Base-by-base conservation (phyloP, 2,113 vertebrate genomes). In the Panthera tigris region DNA sequence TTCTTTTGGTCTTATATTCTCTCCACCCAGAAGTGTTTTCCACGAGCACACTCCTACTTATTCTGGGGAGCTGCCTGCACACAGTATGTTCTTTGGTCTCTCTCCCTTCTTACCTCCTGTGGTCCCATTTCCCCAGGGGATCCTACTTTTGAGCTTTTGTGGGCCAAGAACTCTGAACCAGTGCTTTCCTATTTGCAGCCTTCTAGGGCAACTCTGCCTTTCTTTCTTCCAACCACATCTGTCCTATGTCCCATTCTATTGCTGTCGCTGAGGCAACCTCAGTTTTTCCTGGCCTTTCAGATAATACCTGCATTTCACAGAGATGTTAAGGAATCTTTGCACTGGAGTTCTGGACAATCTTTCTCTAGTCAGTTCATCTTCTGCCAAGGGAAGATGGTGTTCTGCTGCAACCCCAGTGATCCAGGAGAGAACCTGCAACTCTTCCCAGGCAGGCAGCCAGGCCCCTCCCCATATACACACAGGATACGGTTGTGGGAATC, bases 181-280 rank as follows among this genome's bases (percentile, higher is more conserved):
- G n/a, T 39, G 21, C 16, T 39, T 68, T 95, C 79, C 83, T 84
- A 33, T 29, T 66, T 73, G 87, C 69, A 97, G 55, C 71, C 90
- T 97, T 96, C 36, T 86, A 57, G 96, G 94, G 87, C 16, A 94
- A 12, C 71, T 50, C n/a, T 78, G 83, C 80, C 89, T 91, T 84
- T 97, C 89, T 91, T 95, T 50, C 63, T 79, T 39, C 76, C 71
- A 83, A 83, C 61, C 69, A 19, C 45, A 15, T 36, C 86, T 89
- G 33, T 19, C 78, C 87, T 69, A 39, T 69, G 36, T 55, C 92
- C 78, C 74, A 73, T 61, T 48, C 16, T 36, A 76, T 55, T 90
- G 87, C 74, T 84, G 25, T 31, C 41, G 45, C 23, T 12, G 14
- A 91, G 33, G 61, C 13, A 13, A 79, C 79, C 45, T 45, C n/a